Percentiles rank a stretch among this genome's conserved stretches.
Conservation (phyloP, 2,797 vertebrate species). For the Trachurus trachurus region DNA sequence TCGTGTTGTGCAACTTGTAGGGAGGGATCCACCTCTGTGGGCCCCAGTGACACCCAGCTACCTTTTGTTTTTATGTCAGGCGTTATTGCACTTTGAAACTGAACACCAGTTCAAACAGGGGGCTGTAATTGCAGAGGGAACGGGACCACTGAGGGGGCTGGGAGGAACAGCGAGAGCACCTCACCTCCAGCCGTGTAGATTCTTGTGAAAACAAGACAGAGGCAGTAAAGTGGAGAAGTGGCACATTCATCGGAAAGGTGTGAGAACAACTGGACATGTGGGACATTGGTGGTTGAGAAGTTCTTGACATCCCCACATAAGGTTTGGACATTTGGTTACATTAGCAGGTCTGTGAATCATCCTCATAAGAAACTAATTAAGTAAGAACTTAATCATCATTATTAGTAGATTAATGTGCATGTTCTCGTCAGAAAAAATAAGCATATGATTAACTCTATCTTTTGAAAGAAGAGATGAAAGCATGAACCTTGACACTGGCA, state of each 20-base stretch:
- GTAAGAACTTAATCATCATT: slow-evolving; percentile 4
- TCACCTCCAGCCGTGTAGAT: slow-evolving; percentile 56
- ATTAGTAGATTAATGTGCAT: slow-evolving; percentile 25
- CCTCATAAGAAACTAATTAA: slow-evolving; percentile 27
- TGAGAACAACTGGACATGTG: slow-evolving; percentile 65
- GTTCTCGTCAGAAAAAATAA: slow-evolving; percentile 19
- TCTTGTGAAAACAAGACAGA: slow-evolving; percentile 77
- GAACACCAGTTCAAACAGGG: slow-evolving; percentile 81
- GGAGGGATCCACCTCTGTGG: slow-evolving; percentile 24
- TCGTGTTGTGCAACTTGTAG: slow-evolving; percentile 15
- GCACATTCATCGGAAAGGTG: slow-evolving; percentile 75
- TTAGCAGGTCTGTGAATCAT: slow-evolving; percentile 12
- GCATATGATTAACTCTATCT: too few relatives aligned
- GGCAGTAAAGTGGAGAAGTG: slow-evolving; percentile 68
- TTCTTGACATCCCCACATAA: slow-evolving; percentile 33
- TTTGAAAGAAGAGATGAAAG: slow-evolving; percentile 7
- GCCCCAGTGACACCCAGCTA: slow-evolving; percentile 46
- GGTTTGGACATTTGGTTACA: slow-evolving; percentile 39
- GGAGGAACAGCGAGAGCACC: slow-evolving; percentile 44
- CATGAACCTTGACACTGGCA: slow-evolving; percentile 2
- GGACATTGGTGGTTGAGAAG: slow-evolving; percentile 34
- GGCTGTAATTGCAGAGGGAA: slow-evolving; percentile 68
- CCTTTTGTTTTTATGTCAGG: slow-evolving; percentile 79
- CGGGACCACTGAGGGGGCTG: slow-evolving; percentile 42
- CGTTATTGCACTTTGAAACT: slow-evolving; percentile 82